A percentile compares a stretch with the other conserved stretches of the same genome.
phyloP scores from a whole-genome alignment of 2,797 vertebrate species.

The Siniperca obscura region DNA sequence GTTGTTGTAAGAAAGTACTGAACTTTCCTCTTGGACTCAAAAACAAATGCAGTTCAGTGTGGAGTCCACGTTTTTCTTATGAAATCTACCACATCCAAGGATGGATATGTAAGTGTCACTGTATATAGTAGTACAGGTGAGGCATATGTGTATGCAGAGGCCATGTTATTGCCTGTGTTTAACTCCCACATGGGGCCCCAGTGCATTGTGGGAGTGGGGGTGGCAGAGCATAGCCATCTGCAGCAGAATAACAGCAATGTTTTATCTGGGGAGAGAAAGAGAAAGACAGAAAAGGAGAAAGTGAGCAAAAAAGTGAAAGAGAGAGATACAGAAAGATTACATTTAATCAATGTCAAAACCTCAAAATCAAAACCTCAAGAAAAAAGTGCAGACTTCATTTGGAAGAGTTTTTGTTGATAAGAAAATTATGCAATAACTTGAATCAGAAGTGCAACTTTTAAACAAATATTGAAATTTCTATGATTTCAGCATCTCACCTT shows the following conservation, averaged over 20 bases:
- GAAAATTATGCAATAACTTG: not conserved
- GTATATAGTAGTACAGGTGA: slow-evolving; percentile 55
- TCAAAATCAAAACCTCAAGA: too few relatives aligned
- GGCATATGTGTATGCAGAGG: slow-evolving; percentile 31
- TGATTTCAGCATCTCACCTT: too few relatives aligned
- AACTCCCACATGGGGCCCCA: slow-evolving; percentile 57
- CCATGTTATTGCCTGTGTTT: slow-evolving; percentile 53
- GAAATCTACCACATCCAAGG: not conserved
- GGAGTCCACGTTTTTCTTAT: not conserved
- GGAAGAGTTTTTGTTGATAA: not conserved
- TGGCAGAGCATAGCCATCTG: slow-evolving; percentile 69
- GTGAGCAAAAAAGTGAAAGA: not conserved
- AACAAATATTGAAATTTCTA: not conserved
- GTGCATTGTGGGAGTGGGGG: slow-evolving; percentile 69
- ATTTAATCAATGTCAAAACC: not conserved
- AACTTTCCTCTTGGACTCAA: not conserved
- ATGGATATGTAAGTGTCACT: slow-evolving; percentile 34
- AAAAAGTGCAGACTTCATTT: not conserved
- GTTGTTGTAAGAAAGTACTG: not conserved
- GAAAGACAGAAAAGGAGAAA: not conserved
- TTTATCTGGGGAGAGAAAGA: slow-evolving; percentile 44
- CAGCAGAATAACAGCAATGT: slow-evolving; percentile 53
- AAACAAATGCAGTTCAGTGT: not conserved
- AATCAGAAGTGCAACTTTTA: not conserved
- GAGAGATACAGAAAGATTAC: not conserved